Conservation (phyloP, 2,113 vertebrate genomes). For the Pachycephala philippinensis region DNA sequence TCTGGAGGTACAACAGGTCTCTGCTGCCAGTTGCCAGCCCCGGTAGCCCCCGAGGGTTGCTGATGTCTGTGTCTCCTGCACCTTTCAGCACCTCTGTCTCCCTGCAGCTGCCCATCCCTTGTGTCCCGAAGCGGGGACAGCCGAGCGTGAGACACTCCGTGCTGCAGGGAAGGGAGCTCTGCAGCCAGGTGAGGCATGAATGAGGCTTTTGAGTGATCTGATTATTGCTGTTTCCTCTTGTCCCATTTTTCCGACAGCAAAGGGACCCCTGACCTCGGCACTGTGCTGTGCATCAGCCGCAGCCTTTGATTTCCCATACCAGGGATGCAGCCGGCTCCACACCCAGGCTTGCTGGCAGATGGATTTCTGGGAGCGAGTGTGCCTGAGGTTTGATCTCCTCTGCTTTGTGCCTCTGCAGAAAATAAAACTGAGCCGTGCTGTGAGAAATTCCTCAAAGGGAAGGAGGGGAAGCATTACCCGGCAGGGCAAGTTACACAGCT, state of each 20-base stretch:
- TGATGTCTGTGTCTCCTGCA: neutral
- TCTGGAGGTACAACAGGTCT: neutral
- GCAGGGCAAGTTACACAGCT: neutral
- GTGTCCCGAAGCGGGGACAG: rapidly evolving
- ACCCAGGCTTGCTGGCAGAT: neutral
- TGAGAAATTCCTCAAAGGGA: neutral
- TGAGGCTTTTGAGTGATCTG: neutral
- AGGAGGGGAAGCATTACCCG: neutral
- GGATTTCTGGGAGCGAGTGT: rapidly evolving
- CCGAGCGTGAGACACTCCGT: rapidly evolving
- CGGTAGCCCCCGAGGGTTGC: rapidly evolving
- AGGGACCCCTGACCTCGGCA: neutral
- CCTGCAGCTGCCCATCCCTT: neutral
- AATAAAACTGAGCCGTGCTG: neutral
- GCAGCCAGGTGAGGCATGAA: neutral
- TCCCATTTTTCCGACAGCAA: neutral
- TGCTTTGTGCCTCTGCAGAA: neutral
- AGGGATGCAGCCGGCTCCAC: neutral
- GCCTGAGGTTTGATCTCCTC: neutral
- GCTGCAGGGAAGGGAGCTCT: neutral
- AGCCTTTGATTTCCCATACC: neutral
- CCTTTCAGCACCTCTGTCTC: neutral
- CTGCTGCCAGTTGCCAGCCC: neutral
- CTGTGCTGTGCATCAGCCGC: neutral
- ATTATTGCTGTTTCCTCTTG: neutral